Conservation (phyloP, 2,113 vertebrate genomes). For the Bambusicola thoracicus region DNA sequence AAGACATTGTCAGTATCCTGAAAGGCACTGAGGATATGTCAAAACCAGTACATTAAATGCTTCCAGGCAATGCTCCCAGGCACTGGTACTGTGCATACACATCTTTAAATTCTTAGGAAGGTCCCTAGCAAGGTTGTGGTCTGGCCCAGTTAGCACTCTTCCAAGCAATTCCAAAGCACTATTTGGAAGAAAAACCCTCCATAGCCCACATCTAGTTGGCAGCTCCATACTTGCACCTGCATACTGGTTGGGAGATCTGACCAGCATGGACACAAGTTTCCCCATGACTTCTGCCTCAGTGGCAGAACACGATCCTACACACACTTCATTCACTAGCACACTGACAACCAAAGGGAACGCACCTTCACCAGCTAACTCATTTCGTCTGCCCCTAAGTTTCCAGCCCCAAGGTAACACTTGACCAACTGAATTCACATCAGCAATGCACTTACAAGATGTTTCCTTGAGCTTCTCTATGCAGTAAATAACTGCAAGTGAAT, state of each 20-base stretch:
- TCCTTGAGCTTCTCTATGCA: neutral
- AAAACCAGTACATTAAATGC: neutral
- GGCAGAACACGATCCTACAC: accelerated
- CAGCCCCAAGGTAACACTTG: neutral
- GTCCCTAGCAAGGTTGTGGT: neutral
- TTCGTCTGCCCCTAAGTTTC: neutral
- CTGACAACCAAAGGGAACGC: neutral
- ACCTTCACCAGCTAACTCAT: neutral
- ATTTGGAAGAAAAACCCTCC: neutral
- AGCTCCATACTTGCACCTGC: neutral
- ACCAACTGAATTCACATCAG: neutral
- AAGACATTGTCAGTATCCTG: neutral
- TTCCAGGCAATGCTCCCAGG: neutral
- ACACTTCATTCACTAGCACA: accelerated
- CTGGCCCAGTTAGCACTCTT: neutral
- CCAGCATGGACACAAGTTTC: neutral
- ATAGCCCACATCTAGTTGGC: neutral
- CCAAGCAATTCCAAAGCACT: neutral
- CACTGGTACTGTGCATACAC: neutral
- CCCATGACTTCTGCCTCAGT: neutral
- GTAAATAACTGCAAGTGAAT: neutral
- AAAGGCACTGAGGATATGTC: neutral
- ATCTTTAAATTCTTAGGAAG: neutral
- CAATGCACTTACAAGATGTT: neutral
- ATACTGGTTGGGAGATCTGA: neutral